phyloP scores from a whole-genome alignment of 1,140 invertebrate species.

The Drosophila gunungcola region DNA sequence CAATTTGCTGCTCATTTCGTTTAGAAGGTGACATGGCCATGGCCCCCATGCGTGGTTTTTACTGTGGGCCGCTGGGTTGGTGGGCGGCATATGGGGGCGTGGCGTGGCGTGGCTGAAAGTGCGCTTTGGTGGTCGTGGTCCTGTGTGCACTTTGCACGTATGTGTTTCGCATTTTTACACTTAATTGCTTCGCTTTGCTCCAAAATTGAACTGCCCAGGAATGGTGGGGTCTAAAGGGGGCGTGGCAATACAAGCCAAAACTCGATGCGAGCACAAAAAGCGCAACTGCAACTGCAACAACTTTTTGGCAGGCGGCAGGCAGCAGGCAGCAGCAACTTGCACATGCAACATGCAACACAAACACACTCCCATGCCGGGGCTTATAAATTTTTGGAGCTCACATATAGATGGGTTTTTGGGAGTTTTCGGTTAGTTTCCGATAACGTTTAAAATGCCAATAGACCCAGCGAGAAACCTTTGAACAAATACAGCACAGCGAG shows the following conservation, averaged over 20 bases:
- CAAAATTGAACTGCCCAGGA: conserved; percentile 70
- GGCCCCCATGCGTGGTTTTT: conserved; percentile 60
- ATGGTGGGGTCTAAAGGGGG: conserved; percentile 4
- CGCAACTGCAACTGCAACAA: conserved; percentile 70
- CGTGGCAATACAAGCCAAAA: conserved; percentile 17
- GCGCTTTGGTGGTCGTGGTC: conserved; percentile 43
- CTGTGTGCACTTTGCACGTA: conserved; percentile 73
- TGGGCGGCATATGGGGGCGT: conserved; percentile 7
- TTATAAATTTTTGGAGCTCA: conserved; percentile 64
- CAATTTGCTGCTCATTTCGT: conserved; percentile 82
- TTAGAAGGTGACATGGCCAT: conserved; percentile 78
- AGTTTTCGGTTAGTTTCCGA: conserved; percentile 77
- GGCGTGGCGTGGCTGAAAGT: conserved; percentile 15
- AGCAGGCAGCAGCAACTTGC: not conserved
- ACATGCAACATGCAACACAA: conserved; percentile 5
- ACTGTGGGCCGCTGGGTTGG: not conserved
- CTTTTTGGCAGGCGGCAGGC: conserved; percentile 46
- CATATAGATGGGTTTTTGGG: conserved; percentile 48
- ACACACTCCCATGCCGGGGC: conserved; percentile 35
- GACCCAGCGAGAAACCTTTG: conserved; percentile 51
- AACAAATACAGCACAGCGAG: conserved; percentile 56
- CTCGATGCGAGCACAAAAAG: conserved; percentile 55
- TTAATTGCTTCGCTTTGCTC: conserved; percentile 78
- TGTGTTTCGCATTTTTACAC: conserved; percentile 82
- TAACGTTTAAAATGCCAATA: conserved; percentile 80